A percentile compares a stretch with the other conserved stretches of the same genome.
These are phyloP conservation scores for Eufriesea mexicana DNA, from an alignment of 1,140 invertebrate genomes.

Conservation along the genomic window DNA sequence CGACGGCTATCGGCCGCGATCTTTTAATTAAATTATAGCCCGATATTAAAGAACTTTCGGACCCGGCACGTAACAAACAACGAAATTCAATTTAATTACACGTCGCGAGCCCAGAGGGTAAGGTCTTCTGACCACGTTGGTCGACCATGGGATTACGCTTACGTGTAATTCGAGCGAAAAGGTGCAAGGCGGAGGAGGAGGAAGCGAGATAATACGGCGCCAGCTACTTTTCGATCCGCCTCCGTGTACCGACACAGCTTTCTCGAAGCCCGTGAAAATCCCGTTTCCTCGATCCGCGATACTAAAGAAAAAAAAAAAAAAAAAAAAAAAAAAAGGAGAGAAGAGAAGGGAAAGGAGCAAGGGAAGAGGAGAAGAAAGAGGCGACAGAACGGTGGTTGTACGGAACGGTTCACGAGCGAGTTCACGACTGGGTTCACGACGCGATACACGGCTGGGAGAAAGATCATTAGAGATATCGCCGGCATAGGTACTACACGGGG, in stretches of 20 bases:
- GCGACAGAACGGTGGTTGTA: constrained; percentile 1
- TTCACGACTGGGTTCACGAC: constrained; percentile 17
- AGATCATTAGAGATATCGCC: constrained; percentile 68
- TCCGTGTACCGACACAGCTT: not conserved
- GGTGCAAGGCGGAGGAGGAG: too few relatives aligned
- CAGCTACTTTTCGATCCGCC: not conserved
- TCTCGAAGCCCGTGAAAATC: constrained; percentile 10
- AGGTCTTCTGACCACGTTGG: not conserved
- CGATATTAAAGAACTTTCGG: not conserved
- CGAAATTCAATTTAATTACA: not conserved
- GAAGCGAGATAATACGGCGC: too few relatives aligned
- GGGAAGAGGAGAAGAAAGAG: not conserved
- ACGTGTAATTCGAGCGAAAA: not conserved
- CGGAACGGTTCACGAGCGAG: too few relatives aligned
- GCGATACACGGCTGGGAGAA: constrained; percentile 26
- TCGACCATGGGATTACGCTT: constrained; percentile 9
- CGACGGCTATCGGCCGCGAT: not conserved
- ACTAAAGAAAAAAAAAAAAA: not conserved
- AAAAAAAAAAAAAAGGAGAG: not conserved
- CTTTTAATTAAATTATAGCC: not conserved
- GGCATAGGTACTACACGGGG: constrained; percentile 17
- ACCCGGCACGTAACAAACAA: not conserved
- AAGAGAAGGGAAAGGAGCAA: not conserved
- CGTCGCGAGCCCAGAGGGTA: not conserved
- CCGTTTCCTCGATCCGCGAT: constrained; percentile 7